A percentile compares a stretch with the other conserved stretches of the same genome.
Conservation (phyloP, 2,113 vertebrate species). For the Austrofundulus limnaeus region DNA sequence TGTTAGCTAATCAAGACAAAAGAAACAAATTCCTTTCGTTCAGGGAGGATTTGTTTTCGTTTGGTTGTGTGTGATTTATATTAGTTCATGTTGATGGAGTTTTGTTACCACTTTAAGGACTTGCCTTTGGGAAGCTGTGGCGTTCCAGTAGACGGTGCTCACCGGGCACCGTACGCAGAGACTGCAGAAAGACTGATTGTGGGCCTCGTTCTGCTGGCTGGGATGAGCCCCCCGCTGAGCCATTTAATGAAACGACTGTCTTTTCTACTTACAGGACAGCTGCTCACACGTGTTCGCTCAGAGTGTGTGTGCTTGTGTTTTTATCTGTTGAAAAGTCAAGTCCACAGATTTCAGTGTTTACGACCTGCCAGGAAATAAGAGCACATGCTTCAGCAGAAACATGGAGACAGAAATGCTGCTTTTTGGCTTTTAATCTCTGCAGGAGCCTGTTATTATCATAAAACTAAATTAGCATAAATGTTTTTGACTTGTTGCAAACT, state of each 20-base stretch:
- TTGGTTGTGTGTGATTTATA: constrained; percentile 46
- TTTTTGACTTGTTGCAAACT: too few species aligned
- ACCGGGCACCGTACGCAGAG: constrained; percentile 38
- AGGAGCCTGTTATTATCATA: too few species aligned
- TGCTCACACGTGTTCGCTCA: constrained; percentile 43
- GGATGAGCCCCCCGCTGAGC: constrained; percentile 73
- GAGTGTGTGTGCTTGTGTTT: constrained; percentile 15
- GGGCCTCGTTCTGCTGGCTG: constrained; percentile 75
- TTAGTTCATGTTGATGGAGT: constrained; percentile 54
- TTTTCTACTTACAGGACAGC: constrained; percentile 56
- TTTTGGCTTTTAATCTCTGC: too few species aligned
- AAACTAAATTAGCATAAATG: too few species aligned
- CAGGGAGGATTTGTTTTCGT: constrained; percentile 64
- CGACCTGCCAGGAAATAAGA: constrained; percentile 31
- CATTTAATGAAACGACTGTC: constrained; percentile 72
- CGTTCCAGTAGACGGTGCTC: constrained; percentile 31
- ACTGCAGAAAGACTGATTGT: constrained; percentile 34
- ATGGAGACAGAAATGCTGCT: constrained; percentile 38
- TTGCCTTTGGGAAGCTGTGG: constrained; percentile 61
- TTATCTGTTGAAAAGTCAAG: constrained; percentile 49
- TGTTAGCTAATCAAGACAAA: constrained; percentile 15
- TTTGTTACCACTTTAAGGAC: constrained; percentile 68
- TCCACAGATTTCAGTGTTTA: constrained; percentile 50
- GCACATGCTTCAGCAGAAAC: constrained; percentile 42
- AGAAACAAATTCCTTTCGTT: constrained; percentile 71